Evolutionary conservation across 2,888 invertebrate species (phyloP).

Genomic region (Lasioglossum lativentre): DNA sequence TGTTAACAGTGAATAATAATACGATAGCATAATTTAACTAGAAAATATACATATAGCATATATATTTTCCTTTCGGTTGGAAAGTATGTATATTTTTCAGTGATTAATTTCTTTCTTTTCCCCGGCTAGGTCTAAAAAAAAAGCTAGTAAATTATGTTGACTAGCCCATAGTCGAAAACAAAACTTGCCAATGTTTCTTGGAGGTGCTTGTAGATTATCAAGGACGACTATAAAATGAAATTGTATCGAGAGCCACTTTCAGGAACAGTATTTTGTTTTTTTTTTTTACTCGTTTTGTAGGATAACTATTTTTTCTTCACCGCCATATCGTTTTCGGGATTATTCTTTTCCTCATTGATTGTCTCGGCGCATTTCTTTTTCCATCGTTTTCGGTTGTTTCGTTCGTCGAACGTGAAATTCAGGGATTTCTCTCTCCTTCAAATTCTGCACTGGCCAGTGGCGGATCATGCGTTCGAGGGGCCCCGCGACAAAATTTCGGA

Average conservation of each 20-base stretch:
- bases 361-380: not conserved
- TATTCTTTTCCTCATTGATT: not conserved
- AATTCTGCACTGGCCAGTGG: slow-evolving; percentile 9
- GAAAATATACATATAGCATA: slow-evolving; percentile 15
- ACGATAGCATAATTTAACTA: slow-evolving; percentile 26
- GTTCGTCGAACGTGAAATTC: slow-evolving; percentile 40
- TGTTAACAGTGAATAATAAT: slow-evolving; percentile 25
- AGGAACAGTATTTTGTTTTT: not conserved
- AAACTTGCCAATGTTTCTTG: slow-evolving; percentile 16
- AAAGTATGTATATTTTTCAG: slow-evolving; percentile 8
- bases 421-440: slow-evolving; percentile 43
- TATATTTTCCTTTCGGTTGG: slow-evolving; percentile 10
- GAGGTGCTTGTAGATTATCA: slow-evolving; percentile 15
- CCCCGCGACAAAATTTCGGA: not conserved
- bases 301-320: not conserved
- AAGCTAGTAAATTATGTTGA: not conserved
- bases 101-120: slow-evolving; percentile 19
- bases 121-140: slow-evolving; percentile 10
- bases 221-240: not conserved
- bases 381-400: not conserved
- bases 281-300: not conserved
- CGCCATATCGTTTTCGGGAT: not conserved
- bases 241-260: slow-evolving; percentile 21
- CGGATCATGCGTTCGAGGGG: not conserved
- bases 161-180: not conserved